A percentile compares a stretch with the other conserved stretches of the same genome.
These are phyloP conservation scores for Cygnus atratus DNA, from an alignment of 2,113 vertebrate species.

Conservation along the genomic window DNA sequence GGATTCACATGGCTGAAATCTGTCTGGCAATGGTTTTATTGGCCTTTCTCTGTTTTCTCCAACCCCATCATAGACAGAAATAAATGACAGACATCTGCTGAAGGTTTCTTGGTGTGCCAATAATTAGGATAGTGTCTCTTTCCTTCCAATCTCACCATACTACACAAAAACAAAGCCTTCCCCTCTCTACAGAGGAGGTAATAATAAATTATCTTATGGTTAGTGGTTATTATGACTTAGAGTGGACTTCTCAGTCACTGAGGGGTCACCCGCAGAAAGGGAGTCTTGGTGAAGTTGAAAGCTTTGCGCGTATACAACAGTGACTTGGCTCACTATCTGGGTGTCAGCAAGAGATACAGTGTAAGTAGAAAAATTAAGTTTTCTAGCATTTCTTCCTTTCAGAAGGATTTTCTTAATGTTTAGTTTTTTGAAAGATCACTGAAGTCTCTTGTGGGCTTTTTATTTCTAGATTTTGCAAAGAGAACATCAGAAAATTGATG, in stretches of 20 bases:
- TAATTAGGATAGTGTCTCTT: not conserved
- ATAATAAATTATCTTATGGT: not conserved
- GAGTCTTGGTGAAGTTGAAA: not conserved
- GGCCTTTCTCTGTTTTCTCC: not conserved
- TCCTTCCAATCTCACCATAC: not conserved
- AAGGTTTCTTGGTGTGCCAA: not conserved
- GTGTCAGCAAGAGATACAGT: not conserved
- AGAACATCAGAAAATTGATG: not conserved
- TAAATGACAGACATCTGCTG: not conserved
- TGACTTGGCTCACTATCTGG: not conserved
- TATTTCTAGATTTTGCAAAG: not conserved
- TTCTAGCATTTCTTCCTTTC: not conserved
- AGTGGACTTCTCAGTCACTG: not conserved
- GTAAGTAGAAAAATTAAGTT: not conserved
- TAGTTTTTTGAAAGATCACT: not conserved
- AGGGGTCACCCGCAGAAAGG: not conserved
- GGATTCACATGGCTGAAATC: not conserved
- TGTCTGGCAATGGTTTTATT: not conserved
- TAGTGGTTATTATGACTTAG: not conserved
- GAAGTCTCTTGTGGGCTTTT: not conserved
- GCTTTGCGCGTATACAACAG: not conserved
- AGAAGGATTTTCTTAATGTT: not conserved
- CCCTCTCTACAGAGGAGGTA: accelerated
- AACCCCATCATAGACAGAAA: not conserved
- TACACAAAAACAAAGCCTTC: not conserved